Evolutionary conservation across 2,888 invertebrate species (phyloP).

Genomic region (Andrena chrysosceles): DNA sequence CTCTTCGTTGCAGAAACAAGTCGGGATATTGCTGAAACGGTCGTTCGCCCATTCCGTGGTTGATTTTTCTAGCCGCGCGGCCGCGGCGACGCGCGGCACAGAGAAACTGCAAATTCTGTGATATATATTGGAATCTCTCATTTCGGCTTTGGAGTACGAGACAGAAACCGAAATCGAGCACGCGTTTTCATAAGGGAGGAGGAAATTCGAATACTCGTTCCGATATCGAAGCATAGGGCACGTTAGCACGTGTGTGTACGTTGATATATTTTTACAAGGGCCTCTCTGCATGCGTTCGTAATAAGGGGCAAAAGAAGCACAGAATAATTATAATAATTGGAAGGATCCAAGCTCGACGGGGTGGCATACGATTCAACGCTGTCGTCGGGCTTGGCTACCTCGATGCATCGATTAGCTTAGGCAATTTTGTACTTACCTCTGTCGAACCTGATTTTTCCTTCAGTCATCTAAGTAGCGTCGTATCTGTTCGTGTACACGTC

Average conservation of each 20-base stretch:
- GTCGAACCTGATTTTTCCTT: constrained; percentile 58
- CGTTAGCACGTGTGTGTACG: constrained; percentile 36
- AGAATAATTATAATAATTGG: constrained; percentile 4
- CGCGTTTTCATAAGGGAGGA: background rate
- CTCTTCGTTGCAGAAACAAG: constrained; percentile 7
- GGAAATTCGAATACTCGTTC: constrained; percentile 49
- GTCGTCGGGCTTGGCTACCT: constrained; percentile 34
- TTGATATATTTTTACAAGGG: constrained; percentile 66
- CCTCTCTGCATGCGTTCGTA: constrained; percentile 54
- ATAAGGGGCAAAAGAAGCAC: constrained; percentile 19
- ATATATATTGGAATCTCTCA: constrained; percentile 78
- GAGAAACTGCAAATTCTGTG: constrained; percentile 75
- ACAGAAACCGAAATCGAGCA: constrained; percentile 50
- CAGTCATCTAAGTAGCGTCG: constrained; percentile 55
- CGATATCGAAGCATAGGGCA: constrained; percentile 40
- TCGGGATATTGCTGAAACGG: constrained; percentile 24
- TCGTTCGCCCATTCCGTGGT: constrained; percentile 51
- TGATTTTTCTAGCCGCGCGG: constrained; percentile 46
- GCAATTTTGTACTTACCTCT: constrained; percentile 82
- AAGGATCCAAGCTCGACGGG: constrained; percentile 26
- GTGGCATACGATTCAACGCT: background rate
- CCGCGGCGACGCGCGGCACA: constrained; percentile 40
- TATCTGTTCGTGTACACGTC: constrained; percentile 60
- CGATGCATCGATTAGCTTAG: constrained; percentile 71
- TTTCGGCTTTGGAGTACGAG: constrained; percentile 52